Evolutionary conservation across 2,113 vertebrate genomes (phyloP).

Genomic region (Macquaria ambigua): DNA sequence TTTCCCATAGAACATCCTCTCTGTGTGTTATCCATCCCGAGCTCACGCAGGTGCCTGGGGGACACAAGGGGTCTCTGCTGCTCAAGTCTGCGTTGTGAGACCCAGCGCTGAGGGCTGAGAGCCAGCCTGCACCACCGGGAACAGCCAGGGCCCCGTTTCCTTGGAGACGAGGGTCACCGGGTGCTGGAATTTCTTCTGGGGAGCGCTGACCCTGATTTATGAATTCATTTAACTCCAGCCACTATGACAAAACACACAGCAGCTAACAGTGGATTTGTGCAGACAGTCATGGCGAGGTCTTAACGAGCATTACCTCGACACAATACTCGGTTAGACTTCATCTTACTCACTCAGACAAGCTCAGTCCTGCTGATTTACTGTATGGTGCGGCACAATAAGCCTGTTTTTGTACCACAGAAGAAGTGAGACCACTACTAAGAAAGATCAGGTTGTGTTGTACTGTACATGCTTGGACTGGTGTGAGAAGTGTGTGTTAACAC

Average conservation of each 20-base stretch:
- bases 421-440: constrained; percentile 13
- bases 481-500: constrained; percentile 46
- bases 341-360: constrained; percentile 63
- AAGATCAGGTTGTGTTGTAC: constrained; percentile 36
- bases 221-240: constrained; percentile 77
- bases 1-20: constrained; percentile 57
- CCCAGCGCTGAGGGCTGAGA: constrained; percentile 43
- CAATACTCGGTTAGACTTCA: constrained; percentile 55
- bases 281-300: constrained; percentile 42
- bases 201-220: constrained; percentile 84
- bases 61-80: constrained; percentile 67
- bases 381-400: constrained; percentile 18
- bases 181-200: constrained; percentile 79
- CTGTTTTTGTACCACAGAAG: constrained; percentile 8
- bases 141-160: constrained; percentile 70
- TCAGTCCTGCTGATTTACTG: constrained; percentile 63
- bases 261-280: constrained; percentile 61
- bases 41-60: constrained; percentile 66
- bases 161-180: constrained; percentile 74
- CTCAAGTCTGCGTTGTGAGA: constrained; percentile 53
- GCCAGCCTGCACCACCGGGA: constrained; percentile 57
- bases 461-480: constrained; percentile 63
- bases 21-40: constrained; percentile 45
- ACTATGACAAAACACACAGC: constrained; percentile 54
- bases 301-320: constrained; percentile 56